Evolutionary conservation across 2,113 vertebrate genomes (phyloP).

Genomic region (Siniperca knerii): DNA sequence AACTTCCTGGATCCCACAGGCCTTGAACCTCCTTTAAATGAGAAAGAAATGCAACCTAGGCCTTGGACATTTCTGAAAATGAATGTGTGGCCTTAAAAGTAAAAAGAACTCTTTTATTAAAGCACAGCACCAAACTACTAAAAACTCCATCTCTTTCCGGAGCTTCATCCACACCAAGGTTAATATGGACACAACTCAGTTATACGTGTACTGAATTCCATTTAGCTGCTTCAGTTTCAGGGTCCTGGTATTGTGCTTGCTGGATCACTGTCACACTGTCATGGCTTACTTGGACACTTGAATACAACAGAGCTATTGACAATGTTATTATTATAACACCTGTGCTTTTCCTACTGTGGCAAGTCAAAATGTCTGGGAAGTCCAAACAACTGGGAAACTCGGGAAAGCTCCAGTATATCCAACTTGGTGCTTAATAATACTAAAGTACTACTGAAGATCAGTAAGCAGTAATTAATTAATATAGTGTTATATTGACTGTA

Average conservation of each 20-base stretch:
- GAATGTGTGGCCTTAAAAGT: not conserved
- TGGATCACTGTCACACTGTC: no score
- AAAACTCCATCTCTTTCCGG: not conserved
- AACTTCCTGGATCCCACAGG: conserved; percentile 36
- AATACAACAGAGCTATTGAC: no score
- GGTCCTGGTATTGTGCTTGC: not conserved
- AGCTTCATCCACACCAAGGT: not conserved
- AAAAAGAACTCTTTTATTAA: not conserved
- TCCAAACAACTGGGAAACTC: no score
- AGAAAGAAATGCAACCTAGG: conserved; percentile 11
- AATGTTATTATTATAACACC: no score
- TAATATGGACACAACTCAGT: not conserved
- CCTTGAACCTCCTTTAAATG: conserved; percentile 52
- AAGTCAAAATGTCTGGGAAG: no score
- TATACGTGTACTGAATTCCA: not conserved
- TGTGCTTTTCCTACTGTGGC: no score
- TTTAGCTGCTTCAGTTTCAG: not conserved
- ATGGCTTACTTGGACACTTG: no score
- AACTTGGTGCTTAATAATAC: no score
- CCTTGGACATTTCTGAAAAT: conserved; percentile 14
- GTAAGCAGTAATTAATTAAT: no score
- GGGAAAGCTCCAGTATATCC: no score
- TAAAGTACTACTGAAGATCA: no score
- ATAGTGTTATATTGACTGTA: no score
- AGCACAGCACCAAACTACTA: not conserved